Evolutionary conservation across 2,888 invertebrate genomes (phyloP).

Genomic region (Phyllotreta cruciferae): DNA sequence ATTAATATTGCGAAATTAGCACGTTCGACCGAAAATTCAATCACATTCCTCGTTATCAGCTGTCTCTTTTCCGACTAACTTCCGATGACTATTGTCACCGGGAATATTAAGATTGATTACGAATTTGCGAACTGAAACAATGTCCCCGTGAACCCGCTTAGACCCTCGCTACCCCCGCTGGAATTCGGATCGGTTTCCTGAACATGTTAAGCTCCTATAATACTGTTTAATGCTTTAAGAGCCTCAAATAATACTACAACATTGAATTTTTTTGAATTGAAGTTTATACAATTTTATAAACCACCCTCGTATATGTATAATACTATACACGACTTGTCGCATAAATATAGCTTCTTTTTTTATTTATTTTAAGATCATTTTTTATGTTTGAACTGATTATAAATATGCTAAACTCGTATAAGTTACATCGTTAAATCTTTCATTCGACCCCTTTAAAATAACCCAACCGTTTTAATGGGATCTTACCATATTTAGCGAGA

Average conservation of each 20-base stretch:
- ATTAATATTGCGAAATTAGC: slow-evolving; percentile 19
- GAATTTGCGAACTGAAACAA: slow-evolving; percentile 22
- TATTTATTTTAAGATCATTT: no score
- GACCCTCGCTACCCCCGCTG: background rate
- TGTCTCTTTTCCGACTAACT: slow-evolving; percentile 22
- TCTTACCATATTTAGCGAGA: slow-evolving; percentile 14
- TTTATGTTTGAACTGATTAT: no score
- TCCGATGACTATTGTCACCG: slow-evolving; percentile 27
- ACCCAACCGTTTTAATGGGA: slow-evolving; percentile 7
- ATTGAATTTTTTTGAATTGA: no score
- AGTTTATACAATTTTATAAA: no score
- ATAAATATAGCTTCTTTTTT: no score
- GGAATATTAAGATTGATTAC: slow-evolving; percentile 30
- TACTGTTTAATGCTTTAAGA: no score
- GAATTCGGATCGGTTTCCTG: slow-evolving; percentile 2
- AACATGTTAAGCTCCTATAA: no score
- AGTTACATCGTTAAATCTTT: background rate
- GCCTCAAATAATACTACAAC: background rate
- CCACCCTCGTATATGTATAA: no score
- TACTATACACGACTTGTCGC: no score
- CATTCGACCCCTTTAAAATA: slow-evolving; percentile 2
- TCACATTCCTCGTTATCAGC: slow-evolving; percentile 18
- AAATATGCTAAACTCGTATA: background rate
- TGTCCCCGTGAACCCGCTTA: slow-evolving; percentile 21
- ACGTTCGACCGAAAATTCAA: slow-evolving; percentile 20